These are phyloP conservation scores for Magallana ariakensis DNA, from an alignment of 1,140 invertebrate genomes.

Conservation along the genomic window DNA sequence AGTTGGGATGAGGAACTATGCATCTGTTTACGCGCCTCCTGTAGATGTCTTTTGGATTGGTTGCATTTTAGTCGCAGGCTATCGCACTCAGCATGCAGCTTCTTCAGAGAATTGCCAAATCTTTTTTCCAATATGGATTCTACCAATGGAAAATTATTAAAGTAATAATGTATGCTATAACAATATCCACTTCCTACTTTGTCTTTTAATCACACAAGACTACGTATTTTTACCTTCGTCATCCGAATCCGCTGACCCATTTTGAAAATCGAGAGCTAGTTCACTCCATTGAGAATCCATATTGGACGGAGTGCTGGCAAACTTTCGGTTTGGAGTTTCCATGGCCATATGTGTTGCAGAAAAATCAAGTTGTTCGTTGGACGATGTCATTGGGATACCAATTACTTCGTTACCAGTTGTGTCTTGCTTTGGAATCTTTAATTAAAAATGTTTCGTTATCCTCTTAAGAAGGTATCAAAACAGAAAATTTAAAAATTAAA, in stretches of 20 bases:
- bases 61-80: not conserved
- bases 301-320: not conserved
- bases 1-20: not conserved
- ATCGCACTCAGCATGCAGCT: conserved; percentile 2
- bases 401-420: not conserved
- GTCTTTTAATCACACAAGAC: too few relatives aligned
- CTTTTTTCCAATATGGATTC: conserved; percentile 7
- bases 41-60: not conserved
- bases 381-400: not conserved
- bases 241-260: not conserved
- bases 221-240: not conserved
- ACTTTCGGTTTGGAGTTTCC: not conserved
- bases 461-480: too few relatives aligned
- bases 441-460: not conserved
- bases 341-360: not conserved
- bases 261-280: not conserved
- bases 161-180: too few relatives aligned
- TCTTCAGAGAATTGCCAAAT: not conserved
- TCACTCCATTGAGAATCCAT: not conserved
- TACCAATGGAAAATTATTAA: not conserved
- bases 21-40: not conserved
- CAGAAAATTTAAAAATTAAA: too few relatives aligned
- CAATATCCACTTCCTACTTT: too few relatives aligned
- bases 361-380: not conserved
- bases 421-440: not conserved